A percentile compares a stretch with the other conserved stretches of the same genome.
phyloP scores from a whole-genome alignment of 2,888 invertebrate species.

The Fragum fragum region DNA sequence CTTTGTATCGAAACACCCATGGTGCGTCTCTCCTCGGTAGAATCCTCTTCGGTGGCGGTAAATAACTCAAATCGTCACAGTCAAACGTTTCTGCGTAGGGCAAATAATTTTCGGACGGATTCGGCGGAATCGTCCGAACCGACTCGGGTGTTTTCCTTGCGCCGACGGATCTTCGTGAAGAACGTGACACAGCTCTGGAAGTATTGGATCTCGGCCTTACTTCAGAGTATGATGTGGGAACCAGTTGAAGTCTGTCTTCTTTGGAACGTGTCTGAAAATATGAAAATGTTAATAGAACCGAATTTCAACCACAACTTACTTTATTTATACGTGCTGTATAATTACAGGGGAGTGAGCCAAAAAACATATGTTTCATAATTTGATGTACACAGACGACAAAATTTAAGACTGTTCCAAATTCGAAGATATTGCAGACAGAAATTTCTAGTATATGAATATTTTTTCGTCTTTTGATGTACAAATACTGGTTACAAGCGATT shows the following conservation, averaged over 20 bases:
- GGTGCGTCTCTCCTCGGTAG: constrained; percentile 77
- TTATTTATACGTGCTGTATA: too few species aligned
- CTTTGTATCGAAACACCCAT: constrained; percentile 83
- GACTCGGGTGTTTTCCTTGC: constrained; percentile 71
- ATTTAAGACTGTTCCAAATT: too few species aligned
- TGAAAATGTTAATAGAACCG: neutral
- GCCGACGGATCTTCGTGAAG: constrained; percentile 45
- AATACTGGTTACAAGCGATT: too few species aligned
- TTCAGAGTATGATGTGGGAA: constrained; percentile 70
- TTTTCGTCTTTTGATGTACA: too few species aligned
- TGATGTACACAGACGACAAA: too few species aligned
- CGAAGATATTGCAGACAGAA: too few species aligned
- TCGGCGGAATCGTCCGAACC: constrained; percentile 66
- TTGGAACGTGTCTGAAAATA: constrained; percentile 39
- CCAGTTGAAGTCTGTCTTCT: constrained; percentile 62
- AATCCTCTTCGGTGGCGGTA: constrained; percentile 76
- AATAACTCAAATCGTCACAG: constrained; percentile 75
- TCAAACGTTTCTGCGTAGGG: constrained; percentile 73
- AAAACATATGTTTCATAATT: too few species aligned
- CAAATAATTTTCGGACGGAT: constrained; percentile 56
- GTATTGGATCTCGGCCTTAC: constrained; percentile 67
- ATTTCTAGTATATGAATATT: too few species aligned
- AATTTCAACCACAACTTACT: too few species aligned
- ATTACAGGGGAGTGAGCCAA: too few species aligned
- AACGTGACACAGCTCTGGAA: constrained; percentile 48